Conservation (phyloP, 2,113 vertebrate species). For the Telmatochromis brichardi region DNA sequence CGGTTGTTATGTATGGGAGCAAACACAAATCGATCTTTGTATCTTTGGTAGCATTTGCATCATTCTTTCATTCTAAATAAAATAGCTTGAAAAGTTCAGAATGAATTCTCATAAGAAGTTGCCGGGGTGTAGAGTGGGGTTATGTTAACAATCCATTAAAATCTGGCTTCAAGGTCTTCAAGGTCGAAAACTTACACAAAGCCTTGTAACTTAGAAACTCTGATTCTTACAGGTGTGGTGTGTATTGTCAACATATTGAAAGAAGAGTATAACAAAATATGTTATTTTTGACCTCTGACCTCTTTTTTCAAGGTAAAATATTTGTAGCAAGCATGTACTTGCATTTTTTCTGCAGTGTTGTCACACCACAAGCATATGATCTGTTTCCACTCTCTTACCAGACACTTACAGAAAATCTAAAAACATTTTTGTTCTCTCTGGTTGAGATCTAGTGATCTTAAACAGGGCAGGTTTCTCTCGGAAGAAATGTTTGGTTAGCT, state of each 20-base stretch:
- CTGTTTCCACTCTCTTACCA: neutral
- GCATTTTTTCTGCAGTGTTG: neutral
- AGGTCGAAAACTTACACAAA: neutral
- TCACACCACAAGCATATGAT: neutral
- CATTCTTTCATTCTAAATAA: neutral
- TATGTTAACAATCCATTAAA: neutral
- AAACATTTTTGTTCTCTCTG: neutral
- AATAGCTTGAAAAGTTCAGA: neutral
- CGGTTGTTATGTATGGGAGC: neutral
- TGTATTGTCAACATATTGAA: neutral
- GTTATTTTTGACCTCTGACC: neutral
- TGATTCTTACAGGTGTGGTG: neutral
- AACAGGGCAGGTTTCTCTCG: neutral
- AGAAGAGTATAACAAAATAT: accelerated
- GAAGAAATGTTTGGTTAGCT: neutral
- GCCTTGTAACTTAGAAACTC: neutral
- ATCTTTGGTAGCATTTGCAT: neutral
- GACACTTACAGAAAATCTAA: neutral
- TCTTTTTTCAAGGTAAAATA: neutral
- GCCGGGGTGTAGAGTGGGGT: neutral
- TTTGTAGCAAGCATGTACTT: neutral
- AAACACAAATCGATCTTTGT: neutral
- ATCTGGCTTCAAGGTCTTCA: neutral
- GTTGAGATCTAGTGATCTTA: neutral
- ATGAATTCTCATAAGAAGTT: neutral